These are phyloP conservation scores for Acrossocheilus wenchowensis DNA, from an alignment of 2,797 vertebrate species.

Conservation along the genomic window DNA sequence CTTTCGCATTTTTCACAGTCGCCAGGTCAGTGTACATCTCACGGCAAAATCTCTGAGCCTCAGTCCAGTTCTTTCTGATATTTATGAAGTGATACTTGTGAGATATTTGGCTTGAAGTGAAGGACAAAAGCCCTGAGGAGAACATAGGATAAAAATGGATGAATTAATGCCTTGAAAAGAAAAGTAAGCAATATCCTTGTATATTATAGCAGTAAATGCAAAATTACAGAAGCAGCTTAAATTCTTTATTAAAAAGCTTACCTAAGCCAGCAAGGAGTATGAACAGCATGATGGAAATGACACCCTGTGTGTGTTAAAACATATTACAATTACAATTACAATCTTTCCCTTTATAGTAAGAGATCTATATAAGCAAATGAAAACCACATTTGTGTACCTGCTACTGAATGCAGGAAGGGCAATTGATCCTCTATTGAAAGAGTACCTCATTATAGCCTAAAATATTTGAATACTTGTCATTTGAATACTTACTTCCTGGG, in stretches of 20 bases:
- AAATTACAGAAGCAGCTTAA: neutral
- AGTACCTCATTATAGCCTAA: neutral
- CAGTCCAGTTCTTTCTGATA: slow-evolving; percentile 51
- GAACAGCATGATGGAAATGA: neutral
- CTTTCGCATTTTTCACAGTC: slow-evolving; percentile 63
- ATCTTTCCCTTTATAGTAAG: neutral
- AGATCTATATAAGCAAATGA: neutral
- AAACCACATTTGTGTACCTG: neutral
- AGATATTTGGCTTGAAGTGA: slow-evolving; percentile 50
- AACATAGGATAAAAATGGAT: neutral
- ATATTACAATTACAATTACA: neutral
- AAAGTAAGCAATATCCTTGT: slow-evolving; percentile 14
- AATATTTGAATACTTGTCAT: neutral
- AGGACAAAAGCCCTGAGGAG: slow-evolving; percentile 62
- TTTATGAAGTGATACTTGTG: slow-evolving; percentile 64
- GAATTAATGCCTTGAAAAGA: neutral
- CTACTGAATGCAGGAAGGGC: neutral
- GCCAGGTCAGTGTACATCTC: slow-evolving; percentile 67
- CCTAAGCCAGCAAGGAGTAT: neutral
- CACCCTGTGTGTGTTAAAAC: neutral
- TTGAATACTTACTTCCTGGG: neutral
- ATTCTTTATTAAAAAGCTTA: neutral
- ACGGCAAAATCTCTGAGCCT: slow-evolving; percentile 70
- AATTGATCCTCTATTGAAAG: neutral
- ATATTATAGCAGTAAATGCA: neutral